These are phyloP conservation scores for Rhinichthys osculus DNA, from an alignment of 2,797 vertebrate species.

Conservation along the genomic window DNA sequence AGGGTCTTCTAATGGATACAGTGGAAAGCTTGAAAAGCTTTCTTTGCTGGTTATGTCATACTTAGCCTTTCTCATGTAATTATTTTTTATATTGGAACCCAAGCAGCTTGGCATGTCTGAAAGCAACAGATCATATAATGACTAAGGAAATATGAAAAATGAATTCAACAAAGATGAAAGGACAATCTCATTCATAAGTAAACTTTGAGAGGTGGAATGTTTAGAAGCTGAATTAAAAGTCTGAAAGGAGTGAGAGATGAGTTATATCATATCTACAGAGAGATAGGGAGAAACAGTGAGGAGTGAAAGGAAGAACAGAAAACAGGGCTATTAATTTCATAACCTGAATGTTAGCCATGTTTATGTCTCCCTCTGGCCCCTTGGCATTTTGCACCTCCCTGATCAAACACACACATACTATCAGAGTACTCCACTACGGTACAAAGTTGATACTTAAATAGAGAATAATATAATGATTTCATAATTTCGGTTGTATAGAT, in stretches of 20 bases:
- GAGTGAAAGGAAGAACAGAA: conserved; percentile 21
- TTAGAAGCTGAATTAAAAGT: conserved; percentile 26
- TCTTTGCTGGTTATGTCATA: neutral
- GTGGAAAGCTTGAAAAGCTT: neutral
- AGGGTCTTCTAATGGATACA: neutral
- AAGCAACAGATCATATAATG: conserved; percentile 68
- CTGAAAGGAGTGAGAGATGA: conserved; percentile 21
- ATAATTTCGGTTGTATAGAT: neutral
- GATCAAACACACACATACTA: neutral
- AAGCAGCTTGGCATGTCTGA: conserved; percentile 66
- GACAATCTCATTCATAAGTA: conserved; percentile 32
- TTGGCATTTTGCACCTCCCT: conserved; percentile 25
- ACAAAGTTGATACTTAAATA: neutral
- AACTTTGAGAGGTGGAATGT: conserved; percentile 13
- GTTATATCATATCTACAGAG: conserved; percentile 6
- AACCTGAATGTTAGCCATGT: conserved; percentile 29
- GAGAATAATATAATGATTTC: neutral
- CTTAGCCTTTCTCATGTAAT: conserved; percentile 19
- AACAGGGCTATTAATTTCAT: conserved; percentile 40
- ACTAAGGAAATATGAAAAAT: conserved; percentile 11
- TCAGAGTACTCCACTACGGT: neutral
- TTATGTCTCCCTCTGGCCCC: conserved; percentile 16
- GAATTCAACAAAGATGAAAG: conserved; percentile 13
- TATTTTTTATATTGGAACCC: conserved; percentile 20
- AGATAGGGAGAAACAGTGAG: neutral